Evolutionary conservation across 2,113 vertebrate species (phyloP).

Genomic region (Trichechus manatus): DNA sequence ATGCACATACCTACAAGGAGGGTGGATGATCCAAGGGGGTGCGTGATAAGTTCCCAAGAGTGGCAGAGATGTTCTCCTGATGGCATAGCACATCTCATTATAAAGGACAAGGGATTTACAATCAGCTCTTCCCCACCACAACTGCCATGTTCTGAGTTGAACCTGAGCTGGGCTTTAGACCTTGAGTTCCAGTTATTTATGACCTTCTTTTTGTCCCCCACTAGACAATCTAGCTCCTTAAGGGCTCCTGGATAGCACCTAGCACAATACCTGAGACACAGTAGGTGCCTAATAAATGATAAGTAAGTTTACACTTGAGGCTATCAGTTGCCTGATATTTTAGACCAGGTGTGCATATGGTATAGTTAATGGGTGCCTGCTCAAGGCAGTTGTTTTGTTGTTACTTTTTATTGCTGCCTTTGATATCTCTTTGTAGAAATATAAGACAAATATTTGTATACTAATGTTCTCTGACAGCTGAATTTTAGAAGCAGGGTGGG

Average conservation of each 20-base stretch:
- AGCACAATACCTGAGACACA: background rate
- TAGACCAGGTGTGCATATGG: background rate
- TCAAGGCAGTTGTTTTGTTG: background rate
- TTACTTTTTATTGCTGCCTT: background rate
- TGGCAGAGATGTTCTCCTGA: background rate
- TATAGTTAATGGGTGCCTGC: background rate
- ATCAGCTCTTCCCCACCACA: background rate
- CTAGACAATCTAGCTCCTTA: background rate
- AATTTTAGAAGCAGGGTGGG: background rate
- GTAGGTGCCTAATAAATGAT: background rate
- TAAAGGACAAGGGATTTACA: background rate
- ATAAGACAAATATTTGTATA: conserved; percentile 36
- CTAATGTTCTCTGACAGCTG: conserved; percentile 9
- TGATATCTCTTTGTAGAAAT: conserved; percentile 56
- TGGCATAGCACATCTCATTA: background rate
- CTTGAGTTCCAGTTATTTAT: background rate
- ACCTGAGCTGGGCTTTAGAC: background rate
- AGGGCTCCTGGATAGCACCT: background rate
- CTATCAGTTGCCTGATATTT: background rate
- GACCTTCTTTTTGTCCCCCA: background rate
- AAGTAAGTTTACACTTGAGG: background rate
- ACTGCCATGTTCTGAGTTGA: background rate
- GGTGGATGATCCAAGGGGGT: background rate
- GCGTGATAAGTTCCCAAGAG: background rate
- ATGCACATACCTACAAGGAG: background rate